These are phyloP conservation scores for Rhinolophus sinicus DNA, from an alignment of 2,113 vertebrate genomes.

Conservation along the genomic window DNA sequence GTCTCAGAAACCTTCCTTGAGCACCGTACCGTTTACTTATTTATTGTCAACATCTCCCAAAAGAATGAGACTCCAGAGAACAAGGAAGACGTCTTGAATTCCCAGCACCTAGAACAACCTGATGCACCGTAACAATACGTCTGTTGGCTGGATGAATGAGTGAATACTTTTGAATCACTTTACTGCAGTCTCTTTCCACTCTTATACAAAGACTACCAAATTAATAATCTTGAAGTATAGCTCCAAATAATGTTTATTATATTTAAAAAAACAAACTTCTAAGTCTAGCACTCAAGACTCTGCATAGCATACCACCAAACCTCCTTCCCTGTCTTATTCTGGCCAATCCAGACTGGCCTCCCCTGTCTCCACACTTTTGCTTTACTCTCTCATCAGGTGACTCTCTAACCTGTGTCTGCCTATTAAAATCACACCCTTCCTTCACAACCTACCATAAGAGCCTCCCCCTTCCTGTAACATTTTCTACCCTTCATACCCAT, in stretches of 20 bases:
- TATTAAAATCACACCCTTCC: slow-evolving; percentile 31
- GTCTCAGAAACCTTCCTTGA: not conserved
- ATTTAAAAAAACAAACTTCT: not conserved
- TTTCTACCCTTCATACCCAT: not conserved
- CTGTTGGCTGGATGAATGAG: not conserved
- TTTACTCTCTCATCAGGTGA: not conserved
- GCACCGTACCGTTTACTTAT: not conserved
- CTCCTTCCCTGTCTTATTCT: not conserved
- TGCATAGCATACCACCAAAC: not conserved
- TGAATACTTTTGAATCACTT: not conserved
- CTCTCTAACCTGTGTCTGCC: not conserved
- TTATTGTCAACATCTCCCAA: not conserved
- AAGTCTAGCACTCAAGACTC: not conserved
- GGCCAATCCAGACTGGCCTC: not conserved
- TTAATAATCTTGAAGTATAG: not conserved
- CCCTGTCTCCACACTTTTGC: not conserved
- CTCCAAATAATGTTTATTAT: not conserved
- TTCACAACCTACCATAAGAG: not conserved
- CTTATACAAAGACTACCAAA: not conserved
- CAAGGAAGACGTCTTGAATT: not conserved
- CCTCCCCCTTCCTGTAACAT: not conserved
- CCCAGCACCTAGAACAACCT: not conserved
- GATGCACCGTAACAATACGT: not conserved
- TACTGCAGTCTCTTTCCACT: not conserved
- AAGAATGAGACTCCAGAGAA: not conserved